A percentile compares a stretch with the other conserved stretches of the same genome.
Conservation (phyloP, 2,113 vertebrate genomes). For the Phaetusa simplex region DNA sequence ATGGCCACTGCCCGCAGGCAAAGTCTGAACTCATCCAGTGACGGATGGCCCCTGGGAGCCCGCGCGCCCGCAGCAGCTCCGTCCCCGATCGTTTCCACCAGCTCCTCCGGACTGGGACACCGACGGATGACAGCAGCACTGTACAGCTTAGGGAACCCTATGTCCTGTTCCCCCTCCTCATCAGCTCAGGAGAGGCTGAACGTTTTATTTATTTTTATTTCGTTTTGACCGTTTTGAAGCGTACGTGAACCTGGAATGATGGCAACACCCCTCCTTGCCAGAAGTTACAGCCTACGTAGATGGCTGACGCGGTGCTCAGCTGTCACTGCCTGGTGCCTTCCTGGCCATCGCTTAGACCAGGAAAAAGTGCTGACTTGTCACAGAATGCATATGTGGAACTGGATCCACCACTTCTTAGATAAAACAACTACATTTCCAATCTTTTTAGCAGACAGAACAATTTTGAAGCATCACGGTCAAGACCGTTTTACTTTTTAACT, state of each 20-base stretch:
- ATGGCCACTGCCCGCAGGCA: not conserved
- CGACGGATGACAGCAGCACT: not conserved
- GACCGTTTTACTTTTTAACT: not conserved
- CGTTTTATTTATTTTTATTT: not conserved
- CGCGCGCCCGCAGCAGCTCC: accelerated
- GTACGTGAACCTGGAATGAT: not conserved
- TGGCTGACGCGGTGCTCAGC: not conserved
- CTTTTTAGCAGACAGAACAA: not conserved
- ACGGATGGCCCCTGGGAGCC: not conserved
- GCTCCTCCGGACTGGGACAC: not conserved
- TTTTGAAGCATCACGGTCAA: not conserved
- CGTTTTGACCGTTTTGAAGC: not conserved
- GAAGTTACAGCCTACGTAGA: not conserved
- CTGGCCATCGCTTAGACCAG: not conserved
- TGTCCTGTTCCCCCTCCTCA: not conserved
- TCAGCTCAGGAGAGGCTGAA: not conserved
- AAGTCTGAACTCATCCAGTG: not conserved
- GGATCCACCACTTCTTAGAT: too few species aligned
- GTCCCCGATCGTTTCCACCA: not conserved
- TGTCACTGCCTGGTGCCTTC: accelerated
- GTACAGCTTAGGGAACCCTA: not conserved
- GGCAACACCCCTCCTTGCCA: not conserved
- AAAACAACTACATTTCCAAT: not conserved
- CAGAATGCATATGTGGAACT: accelerated
- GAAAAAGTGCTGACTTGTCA: not conserved